Evolutionary conservation across 1,140 invertebrate genomes (phyloP).

Genomic region (Trichoplusia ni): DNA sequence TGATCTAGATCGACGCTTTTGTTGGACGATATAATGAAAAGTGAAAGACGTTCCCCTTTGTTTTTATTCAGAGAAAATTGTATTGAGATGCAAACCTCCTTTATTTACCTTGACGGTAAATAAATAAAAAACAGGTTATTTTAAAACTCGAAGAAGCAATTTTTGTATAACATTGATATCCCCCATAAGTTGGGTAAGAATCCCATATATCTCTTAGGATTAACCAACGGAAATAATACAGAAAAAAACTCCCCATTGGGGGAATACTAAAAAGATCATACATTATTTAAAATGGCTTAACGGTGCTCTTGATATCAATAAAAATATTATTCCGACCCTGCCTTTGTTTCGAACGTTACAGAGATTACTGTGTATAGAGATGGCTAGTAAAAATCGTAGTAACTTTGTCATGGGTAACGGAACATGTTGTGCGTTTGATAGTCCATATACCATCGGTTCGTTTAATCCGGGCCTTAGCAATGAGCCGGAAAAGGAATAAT

Average conservation of each 20-base stretch:
- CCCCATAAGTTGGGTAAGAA: slow-evolving; percentile 1
- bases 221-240: slow-evolving; percentile 15
- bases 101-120: too few species aligned
- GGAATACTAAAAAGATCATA: slow-evolving; percentile 23
- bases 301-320: slow-evolving; percentile 12
- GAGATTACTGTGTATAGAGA: neutral
- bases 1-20: slow-evolving; percentile 14
- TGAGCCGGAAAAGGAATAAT: neutral
- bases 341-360: neutral
- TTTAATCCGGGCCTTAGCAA: neutral
- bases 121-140: too few species aligned
- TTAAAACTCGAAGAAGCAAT: slow-evolving; percentile 7
- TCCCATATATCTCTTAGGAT: neutral
- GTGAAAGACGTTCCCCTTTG: neutral
- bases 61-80: slow-evolving; percentile 6
- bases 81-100: slow-evolving; percentile 3
- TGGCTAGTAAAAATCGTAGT: too few species aligned
- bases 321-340: neutral
- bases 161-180: neutral
- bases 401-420: too few species aligned
- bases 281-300: slow-evolving; percentile 22
- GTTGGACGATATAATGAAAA: neutral
- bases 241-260: slow-evolving; percentile 7
- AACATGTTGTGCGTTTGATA: too few species aligned
- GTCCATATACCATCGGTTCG: too few species aligned